Evolutionary conservation across 2,888 invertebrate genomes (phyloP).

Genomic region (Andrena camellia): DNA sequence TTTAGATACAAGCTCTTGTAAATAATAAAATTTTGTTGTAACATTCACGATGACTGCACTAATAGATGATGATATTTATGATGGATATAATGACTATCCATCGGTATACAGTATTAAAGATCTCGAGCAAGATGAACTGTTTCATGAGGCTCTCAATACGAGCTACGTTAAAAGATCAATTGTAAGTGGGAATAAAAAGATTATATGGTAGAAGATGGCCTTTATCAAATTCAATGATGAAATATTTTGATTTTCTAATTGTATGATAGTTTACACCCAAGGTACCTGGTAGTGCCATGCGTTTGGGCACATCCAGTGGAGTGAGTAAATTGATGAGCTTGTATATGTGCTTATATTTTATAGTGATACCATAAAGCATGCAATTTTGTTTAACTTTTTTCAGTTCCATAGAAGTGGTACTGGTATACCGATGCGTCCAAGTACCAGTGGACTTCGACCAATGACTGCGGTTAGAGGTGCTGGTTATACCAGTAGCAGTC

Average conservation of each 20-base stretch:
- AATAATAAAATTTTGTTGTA: not conserved
- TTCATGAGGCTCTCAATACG: slow-evolving; percentile 91
- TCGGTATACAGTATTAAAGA: slow-evolving; percentile 89
- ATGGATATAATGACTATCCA: slow-evolving; percentile 90
- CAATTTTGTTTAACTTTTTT: slow-evolving; percentile 6
- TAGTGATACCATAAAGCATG: not conserved
- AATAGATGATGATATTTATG: slow-evolving; percentile 88
- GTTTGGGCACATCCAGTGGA: slow-evolving; percentile 87
- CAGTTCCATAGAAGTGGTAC: slow-evolving; percentile 85
- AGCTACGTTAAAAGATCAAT: slow-evolving; percentile 90
- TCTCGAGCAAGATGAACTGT: slow-evolving; percentile 90
- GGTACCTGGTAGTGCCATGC: slow-evolving; percentile 86
- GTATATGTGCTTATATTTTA: slow-evolving; percentile 3
- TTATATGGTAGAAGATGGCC: not conserved
- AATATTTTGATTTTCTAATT: slow-evolving; percentile 20
- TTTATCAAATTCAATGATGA: not conserved
- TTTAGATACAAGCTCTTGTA: not conserved
- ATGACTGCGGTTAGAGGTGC: slow-evolving; percentile 99
- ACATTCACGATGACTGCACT: slow-evolving; percentile 41
- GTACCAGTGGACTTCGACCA: slow-evolving; percentile 88
- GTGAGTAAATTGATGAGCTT: slow-evolving; percentile 80
- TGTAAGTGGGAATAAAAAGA: slow-evolving; percentile 84
- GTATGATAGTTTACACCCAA: slow-evolving; percentile 84
- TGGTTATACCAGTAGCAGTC: slow-evolving; percentile 93
- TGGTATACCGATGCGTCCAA: slow-evolving; percentile 81